Base-by-base conservation (phyloP, 2,888 invertebrate genomes). In the Hypomecis punctinalis region DNA sequence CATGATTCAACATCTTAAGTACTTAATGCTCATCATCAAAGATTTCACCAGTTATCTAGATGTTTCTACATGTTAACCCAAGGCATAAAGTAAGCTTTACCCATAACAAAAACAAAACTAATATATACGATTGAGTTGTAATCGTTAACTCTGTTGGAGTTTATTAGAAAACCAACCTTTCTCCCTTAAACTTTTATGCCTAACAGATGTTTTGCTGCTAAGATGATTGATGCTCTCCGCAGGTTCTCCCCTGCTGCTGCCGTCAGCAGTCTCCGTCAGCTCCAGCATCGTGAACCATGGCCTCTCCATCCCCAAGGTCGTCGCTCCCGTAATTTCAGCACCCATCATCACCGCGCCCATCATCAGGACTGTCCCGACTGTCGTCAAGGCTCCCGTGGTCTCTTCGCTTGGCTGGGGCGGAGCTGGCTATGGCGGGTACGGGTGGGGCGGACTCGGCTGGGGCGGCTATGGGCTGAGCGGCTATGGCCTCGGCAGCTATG, bases 241-340 rank as follows among this genome's bases (percentile, higher is more conserved):
- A 75, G 75, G 69, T 61, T 71, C 74, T 54, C 69, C 73, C 13
- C 35, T 70, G 5, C 71, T 72, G 70, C 57, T 70, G 36, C 69
- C 76, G 40, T 75, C 82, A 54, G 78, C 81, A 43, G 82, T 80
- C 11, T 82, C 82, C 39, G 78, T 78, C 55, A 82, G 78, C 70
- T 84, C 86, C 59, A 86, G 78, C 75, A 57, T 83, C 62, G 69
- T 89, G 70, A 85, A 88, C 81, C 89, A 88, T 67, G 88, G 88
- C 39, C 10, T 42, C 61, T 74, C 82, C 57, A 65, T 88, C 61
- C 84, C 85, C 43, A 76, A 80, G 43, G 73, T 78, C 7, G 66
- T 74, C 10, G 75, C 74, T 5, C 74, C 80, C 9, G 59, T 79
- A 11, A 59, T 77, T 64, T 70, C 79, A 39, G 74, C 81, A 7